Conservation (phyloP, 2,888 invertebrate species). For the Eilema caniola region DNA sequence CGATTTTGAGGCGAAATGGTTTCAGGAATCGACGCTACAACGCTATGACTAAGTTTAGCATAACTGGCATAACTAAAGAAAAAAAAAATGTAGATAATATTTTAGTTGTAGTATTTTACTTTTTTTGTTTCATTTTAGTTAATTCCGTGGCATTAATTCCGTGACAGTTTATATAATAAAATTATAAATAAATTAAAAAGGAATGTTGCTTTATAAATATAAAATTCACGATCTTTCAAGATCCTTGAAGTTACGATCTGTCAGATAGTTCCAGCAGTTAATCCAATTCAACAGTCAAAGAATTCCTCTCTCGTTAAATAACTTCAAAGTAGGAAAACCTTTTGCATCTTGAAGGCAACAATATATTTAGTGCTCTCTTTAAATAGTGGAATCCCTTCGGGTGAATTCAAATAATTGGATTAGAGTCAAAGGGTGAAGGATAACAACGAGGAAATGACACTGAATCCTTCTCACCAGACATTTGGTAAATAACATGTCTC, state of each 20-base stretch:
- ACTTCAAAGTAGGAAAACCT: not conserved
- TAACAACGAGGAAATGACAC: conserved; percentile 11
- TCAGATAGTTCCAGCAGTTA: not conserved
- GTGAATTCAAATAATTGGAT: conserved; percentile 24
- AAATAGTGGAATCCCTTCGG: conserved; percentile 9
- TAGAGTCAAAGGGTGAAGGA: conserved; percentile 15
- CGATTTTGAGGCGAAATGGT: too few species aligned
- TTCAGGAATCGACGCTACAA: too few species aligned
- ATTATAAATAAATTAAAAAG: too few species aligned
- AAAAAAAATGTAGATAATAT: too few species aligned
- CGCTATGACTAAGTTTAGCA: too few species aligned
- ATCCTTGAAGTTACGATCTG: not conserved
- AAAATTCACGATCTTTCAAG: too few species aligned
- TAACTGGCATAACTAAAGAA: too few species aligned
- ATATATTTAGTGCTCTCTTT: conserved; percentile 5
- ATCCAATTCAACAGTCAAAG: not conserved
- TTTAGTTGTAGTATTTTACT: too few species aligned
- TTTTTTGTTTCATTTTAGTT: too few species aligned
- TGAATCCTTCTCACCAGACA: conserved; percentile 11
- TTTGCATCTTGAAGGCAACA: conserved; percentile 3
- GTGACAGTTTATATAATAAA: too few species aligned
- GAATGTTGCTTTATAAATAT: not conserved
- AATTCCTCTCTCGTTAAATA: not conserved
- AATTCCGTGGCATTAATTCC: too few species aligned
- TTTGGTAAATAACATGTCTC: conserved; percentile 11